Evolutionary conservation across 2,113 vertebrate genomes (phyloP).

Genomic region (Cyphomyrus discorhynchus): DNA sequence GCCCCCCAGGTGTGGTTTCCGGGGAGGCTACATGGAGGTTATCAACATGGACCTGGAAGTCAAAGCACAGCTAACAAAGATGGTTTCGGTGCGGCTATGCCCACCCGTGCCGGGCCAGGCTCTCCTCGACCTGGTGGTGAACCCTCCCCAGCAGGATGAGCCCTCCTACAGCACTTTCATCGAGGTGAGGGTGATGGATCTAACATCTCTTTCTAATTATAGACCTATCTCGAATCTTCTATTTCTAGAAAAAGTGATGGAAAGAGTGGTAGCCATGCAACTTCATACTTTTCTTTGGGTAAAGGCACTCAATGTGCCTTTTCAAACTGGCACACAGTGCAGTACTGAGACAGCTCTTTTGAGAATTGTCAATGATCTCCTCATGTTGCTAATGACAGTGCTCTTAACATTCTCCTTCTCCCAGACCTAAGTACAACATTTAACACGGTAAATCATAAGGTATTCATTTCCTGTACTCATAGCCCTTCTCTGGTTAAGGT

Average conservation of each 20-base stretch:
- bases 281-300: too few species aligned
- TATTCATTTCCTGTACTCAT: not conserved
- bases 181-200: constrained; percentile 41
- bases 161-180: constrained; percentile 60
- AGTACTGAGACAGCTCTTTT: not conserved
- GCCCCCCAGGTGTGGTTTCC: constrained; percentile 67
- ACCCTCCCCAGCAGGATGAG: constrained; percentile 54
- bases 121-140: constrained; percentile 51
- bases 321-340: not conserved
- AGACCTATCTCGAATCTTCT: not conserved
- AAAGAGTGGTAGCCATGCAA: not conserved
- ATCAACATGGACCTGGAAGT: constrained; percentile 64
- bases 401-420: too few species aligned
- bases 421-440: not conserved
- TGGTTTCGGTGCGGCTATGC: constrained; percentile 65
- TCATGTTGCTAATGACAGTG: not conserved
- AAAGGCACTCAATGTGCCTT: not conserved
- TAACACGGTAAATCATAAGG: not conserved
- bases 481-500: not conserved
- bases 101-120: constrained; percentile 61
- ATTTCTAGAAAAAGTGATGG: not conserved
- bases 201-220: not conserved
- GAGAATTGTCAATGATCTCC: not conserved
- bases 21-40: constrained; percentile 68
- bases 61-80: constrained; percentile 56